These are phyloP conservation scores for Ptychadena robeensis DNA, from an alignment of 2,797 vertebrate species.

Conservation along the genomic window DNA sequence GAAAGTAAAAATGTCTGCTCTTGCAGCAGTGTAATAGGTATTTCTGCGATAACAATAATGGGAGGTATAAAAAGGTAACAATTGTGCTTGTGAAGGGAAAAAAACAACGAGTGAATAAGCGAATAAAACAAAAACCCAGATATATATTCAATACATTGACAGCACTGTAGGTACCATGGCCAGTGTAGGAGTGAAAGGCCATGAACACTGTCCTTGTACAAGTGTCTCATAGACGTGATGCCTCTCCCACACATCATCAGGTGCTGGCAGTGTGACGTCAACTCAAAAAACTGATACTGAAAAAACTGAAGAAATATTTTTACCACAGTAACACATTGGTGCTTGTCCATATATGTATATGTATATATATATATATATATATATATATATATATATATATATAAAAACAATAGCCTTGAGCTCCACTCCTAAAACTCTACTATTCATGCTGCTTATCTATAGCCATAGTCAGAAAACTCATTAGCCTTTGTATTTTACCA, in stretches of 20 bases:
- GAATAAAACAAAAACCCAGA: background rate
- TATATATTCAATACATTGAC: background rate
- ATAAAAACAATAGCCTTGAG: no score
- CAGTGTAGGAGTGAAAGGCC: background rate
- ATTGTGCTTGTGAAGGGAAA: no score
- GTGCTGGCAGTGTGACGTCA: background rate
- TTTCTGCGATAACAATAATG: background rate
- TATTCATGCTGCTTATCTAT: background rate
- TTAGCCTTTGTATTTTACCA: no score
- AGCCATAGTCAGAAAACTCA: background rate
- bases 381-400: no score
- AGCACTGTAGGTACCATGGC: background rate
- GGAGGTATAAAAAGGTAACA: background rate
- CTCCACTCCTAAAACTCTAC: no score
- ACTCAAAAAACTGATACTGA: no score
- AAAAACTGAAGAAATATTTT: no score
- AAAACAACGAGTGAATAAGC: no score
- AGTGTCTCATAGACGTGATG: background rate
- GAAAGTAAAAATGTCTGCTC: background rate
- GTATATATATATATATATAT: no score
- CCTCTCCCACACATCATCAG: background rate
- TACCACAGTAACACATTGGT: no score
- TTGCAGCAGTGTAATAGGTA: background rate
- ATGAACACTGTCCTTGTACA: background rate
- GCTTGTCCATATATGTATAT: background rate